Evolutionary conservation across 1,140 invertebrate genomes (phyloP), one percentile per base, ranked within the genome.

Genomic region (Lanistes nyassanus): DNA sequence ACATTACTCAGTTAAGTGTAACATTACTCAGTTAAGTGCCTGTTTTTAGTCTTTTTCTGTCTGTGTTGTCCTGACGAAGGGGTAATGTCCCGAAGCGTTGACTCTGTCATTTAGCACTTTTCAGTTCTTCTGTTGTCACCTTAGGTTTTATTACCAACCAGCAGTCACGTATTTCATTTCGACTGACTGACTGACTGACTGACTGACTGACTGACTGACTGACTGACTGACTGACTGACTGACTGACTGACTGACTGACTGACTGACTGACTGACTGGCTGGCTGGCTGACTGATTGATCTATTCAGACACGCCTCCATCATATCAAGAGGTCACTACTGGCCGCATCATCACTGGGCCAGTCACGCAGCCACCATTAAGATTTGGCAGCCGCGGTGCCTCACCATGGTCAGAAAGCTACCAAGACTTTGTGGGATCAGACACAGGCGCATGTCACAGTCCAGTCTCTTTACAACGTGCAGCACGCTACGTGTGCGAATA

Each of bases 401-500:
- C 62, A 31, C 64, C 64, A 66, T 34, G 36, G 29, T 23, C 36
- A 66, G 31, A 23, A 21, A 29, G 16, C 21, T 34, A 23, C 19
- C 23, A 34, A 16, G 0, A 65, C 4, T 16, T 21, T 6, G 3
- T 31, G 29, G 31, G 37, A 31, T 29, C 62, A 31, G 37, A 65
- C 62, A 6, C 16, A 39, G 34, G 0, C 2, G 4, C 6, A n/a
- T 23, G 29, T 5, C 39, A 51, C 2, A 16, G 42, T 29, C 23
- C 7, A 39, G 23, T 31, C 19, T 16, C 39, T 42, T 26, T 29
- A 26, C 31, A 36, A 1, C 66, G 39, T 4, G 47, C 68, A 2
- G 47, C 68, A 31, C 39, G 72, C 6, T 74, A 74, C 62, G 72
- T 60, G 3, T 65, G 65, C 29, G 72, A 74, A 26, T 74, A 74